A percentile compares a stretch with the other conserved stretches of the same genome.
Evolutionary conservation across 2,888 invertebrate species (phyloP).

Genomic region (Tiphia femorata): DNA sequence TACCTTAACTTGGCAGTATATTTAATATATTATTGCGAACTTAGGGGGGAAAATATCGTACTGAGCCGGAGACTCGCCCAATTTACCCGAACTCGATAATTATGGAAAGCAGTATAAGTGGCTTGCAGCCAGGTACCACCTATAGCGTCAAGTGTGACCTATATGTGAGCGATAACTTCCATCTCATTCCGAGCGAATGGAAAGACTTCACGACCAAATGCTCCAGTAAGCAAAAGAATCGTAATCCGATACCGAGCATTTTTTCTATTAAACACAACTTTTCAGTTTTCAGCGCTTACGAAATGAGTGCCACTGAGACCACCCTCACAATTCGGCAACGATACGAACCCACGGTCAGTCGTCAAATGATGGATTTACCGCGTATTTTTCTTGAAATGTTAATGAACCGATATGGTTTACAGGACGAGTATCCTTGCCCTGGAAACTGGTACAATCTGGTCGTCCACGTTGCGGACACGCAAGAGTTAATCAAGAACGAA

Average conservation of each 20-base stretch:
- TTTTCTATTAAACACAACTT: not conserved
- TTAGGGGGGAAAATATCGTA: not conserved
- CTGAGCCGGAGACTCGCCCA: too few species aligned
- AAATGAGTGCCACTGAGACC: not conserved
- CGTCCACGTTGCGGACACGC: conserved; percentile 1
- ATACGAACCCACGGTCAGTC: not conserved
- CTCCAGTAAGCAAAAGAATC: not conserved
- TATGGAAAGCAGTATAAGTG: not conserved
- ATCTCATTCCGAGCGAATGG: not conserved
- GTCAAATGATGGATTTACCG: not conserved
- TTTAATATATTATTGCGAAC: too few species aligned
- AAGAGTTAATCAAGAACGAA: not conserved
- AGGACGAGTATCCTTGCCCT: conserved; percentile 33
- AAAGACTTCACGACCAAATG: not conserved
- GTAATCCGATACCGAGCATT: not conserved
- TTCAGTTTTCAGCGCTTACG: not conserved
- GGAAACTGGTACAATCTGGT: conserved; percentile 37
- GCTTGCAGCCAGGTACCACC: not conserved
- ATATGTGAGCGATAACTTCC: not conserved
- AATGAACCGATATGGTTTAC: not conserved
- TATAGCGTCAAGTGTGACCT: not conserved
- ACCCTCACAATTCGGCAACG: not conserved
- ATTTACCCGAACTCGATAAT: not conserved
- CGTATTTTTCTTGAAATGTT: not conserved
- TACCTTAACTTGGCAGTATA: not conserved